Conservation (phyloP, 64 coral and sea anemone genomes). For the Orbicella faveolata region DNA sequence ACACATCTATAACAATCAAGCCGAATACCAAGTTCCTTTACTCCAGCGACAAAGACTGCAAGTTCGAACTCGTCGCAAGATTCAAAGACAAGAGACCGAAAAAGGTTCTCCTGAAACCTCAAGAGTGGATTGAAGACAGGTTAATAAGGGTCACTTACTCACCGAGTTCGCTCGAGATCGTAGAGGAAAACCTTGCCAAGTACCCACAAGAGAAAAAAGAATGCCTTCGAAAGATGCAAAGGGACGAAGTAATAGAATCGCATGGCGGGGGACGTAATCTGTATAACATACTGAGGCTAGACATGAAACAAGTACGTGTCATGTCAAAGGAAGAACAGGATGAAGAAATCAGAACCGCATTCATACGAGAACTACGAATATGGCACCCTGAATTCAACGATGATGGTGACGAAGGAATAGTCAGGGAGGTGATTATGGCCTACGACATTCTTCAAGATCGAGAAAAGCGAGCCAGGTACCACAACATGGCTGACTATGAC, state of each 20-base stretch:
- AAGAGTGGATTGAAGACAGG: not conserved
- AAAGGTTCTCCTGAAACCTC: conserved; percentile 14
- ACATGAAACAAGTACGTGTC: conserved; percentile 54
- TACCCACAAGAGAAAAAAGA: conserved; percentile 12
- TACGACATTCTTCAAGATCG: conserved; percentile 36
- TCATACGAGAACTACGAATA: conserved; percentile 15
- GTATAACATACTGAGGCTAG: conserved; percentile 49
- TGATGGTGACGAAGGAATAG: conserved; percentile 36
- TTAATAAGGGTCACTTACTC: not conserved
- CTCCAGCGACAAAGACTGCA: not conserved
- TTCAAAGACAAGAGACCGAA: not conserved
- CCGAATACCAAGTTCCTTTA: conserved; percentile 6
- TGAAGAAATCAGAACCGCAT: conserved; percentile 39
- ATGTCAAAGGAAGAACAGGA: conserved; percentile 7
- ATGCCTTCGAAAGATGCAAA: conserved; percentile 47
- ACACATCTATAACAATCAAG: conserved; percentile 8
- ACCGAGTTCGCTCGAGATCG: not conserved
- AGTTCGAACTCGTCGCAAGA: not conserved
- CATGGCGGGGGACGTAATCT: conserved; percentile 28
- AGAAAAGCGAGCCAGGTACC: conserved; percentile 52
- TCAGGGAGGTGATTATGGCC: conserved; percentile 46
- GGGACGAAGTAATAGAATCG: conserved; percentile 31
- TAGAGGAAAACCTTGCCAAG: not conserved
- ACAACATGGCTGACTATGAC: conserved; percentile 58
- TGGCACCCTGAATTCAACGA: conserved; percentile 54